Evolutionary conservation across 2,888 invertebrate genomes (phyloP).

Genomic region (Diloba caeruleocephala): DNA sequence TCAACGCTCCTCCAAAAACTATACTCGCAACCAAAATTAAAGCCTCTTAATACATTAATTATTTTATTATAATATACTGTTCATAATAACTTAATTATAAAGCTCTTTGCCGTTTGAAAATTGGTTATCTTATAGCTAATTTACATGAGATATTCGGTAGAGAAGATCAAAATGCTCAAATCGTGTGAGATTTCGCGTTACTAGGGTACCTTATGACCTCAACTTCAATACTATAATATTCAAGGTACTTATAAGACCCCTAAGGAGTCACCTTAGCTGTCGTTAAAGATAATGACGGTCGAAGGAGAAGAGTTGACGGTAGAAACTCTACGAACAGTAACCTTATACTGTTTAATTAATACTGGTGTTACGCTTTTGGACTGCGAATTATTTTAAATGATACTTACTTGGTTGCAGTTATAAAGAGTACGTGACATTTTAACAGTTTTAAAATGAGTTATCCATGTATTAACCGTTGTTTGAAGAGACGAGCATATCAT

Average conservation of each 20-base stretch:
- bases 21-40: conserved; percentile 11
- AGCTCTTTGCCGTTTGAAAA: conserved; percentile 29
- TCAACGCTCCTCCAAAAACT: conserved; percentile 6
- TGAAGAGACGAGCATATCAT: too few species aligned
- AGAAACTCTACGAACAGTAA: conserved; percentile 49
- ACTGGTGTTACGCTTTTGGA: conserved; percentile 40
- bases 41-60: conserved; percentile 10
- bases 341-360: conserved; percentile 61
- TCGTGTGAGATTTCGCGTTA: conserved; percentile 40
- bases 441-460: background rate
- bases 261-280: conserved; percentile 39
- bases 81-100: conserved; percentile 23
- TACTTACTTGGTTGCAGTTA: background rate
- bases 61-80: conserved; percentile 12
- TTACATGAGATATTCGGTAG: conserved; percentile 30
- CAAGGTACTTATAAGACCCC: conserved; percentile 36
- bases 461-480: background rate
- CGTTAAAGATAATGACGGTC: conserved; percentile 63
- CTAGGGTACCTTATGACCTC: conserved; percentile 24
- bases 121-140: conserved; percentile 24
- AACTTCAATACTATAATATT: conserved; percentile 52
- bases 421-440: background rate
- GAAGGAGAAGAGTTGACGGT: conserved; percentile 29
- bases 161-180: conserved; percentile 50
- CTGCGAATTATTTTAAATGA: conserved; percentile 15